Evolutionary conservation across 2,888 invertebrate genomes (phyloP).

Genomic region (Gryllus longicercus): DNA sequence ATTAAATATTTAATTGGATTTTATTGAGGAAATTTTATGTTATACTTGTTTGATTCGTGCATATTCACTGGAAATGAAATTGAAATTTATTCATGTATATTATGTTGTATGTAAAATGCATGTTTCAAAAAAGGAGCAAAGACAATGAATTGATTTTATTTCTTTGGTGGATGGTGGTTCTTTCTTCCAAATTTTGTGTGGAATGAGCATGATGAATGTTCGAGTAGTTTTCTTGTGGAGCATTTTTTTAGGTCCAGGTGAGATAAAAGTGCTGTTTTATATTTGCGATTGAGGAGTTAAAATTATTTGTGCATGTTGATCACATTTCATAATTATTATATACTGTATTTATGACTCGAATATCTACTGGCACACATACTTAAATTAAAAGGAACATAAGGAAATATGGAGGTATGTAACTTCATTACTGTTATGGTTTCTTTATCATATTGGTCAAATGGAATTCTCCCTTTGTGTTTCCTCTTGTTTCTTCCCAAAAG

Average conservation of each 20-base stretch:
- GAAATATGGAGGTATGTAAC: constrained; percentile 6
- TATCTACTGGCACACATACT: constrained; percentile 2
- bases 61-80: no score
- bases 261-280: background rate
- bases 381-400: constrained; percentile 17
- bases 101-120: no score
- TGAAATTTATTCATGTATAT: no score
- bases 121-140: no score
- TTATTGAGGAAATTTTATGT: no score
- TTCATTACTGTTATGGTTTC: background rate
- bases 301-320: background rate
- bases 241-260: background rate
- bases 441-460: constrained; percentile 1
- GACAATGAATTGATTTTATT: no score
- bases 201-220: background rate
- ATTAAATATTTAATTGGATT: no score
- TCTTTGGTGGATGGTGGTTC: no score
- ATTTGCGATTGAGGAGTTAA: background rate
- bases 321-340: background rate
- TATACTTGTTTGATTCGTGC: no score
- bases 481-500: background rate
- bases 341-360: background rate
- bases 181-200: background rate
- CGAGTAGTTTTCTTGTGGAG: background rate
- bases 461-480: background rate